Evolutionary conservation across 2,888 invertebrate species (phyloP).

Genomic region (Amaurobius ferox): DNA sequence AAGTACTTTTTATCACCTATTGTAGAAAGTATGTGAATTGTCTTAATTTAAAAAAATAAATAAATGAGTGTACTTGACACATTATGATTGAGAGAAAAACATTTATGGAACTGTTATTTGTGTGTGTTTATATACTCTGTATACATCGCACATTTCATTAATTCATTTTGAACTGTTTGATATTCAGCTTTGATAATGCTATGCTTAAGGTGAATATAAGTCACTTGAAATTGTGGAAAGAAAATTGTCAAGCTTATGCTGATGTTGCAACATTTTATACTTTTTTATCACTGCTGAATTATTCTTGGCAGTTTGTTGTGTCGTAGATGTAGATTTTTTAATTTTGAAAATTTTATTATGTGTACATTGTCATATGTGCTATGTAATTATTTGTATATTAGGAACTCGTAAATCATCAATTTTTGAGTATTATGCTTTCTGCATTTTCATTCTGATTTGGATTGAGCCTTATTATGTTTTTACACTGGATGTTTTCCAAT

Average conservation of each 20-base stretch:
- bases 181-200: background rate
- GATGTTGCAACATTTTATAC: conserved; percentile 16
- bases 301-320: conserved; percentile 4
- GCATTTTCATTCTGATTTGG: no score
- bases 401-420: background rate
- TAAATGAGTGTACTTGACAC: background rate
- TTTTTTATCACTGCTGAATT: conserved; percentile 9
- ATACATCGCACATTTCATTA: conserved; percentile 6
- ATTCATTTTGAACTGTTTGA: background rate
- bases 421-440: no score
- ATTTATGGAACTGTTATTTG: background rate
- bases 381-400: background rate
- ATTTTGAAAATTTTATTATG: background rate
- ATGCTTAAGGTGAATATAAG: background rate
- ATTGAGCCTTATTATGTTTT: no score
- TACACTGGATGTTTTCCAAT: no score
- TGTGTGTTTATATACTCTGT: conserved; percentile 3
- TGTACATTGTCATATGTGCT: background rate
- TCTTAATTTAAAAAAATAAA: background rate
- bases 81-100: background rate
- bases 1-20: background rate
- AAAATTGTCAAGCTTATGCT: background rate
- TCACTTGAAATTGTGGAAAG: background rate
- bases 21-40: background rate
- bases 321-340: background rate